phyloP scores from a whole-genome alignment of 1,140 invertebrate species.

The Thrips palmi region DNA sequence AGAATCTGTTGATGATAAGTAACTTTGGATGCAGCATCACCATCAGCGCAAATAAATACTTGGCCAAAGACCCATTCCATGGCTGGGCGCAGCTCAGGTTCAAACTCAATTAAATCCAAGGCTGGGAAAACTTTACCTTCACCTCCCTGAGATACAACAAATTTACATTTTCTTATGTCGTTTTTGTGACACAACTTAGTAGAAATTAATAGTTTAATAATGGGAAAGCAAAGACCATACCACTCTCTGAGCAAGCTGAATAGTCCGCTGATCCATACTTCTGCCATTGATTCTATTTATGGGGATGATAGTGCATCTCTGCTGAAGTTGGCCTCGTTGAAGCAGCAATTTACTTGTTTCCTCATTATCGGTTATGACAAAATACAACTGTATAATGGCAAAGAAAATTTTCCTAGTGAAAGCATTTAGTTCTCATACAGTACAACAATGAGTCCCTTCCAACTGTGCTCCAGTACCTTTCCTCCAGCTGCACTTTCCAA shows the following conservation, averaged over 20 bases:
- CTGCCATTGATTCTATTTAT: constrained; percentile 68
- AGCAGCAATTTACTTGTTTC: constrained; percentile 67
- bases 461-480: too few species aligned
- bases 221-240: too few species aligned
- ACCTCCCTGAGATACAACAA: constrained; percentile 31
- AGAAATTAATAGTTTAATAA: constrained; percentile 1
- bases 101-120: constrained; percentile 63
- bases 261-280: constrained; percentile 34
- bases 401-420: constrained; percentile 5
- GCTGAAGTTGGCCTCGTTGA: constrained; percentile 57
- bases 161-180: not conserved
- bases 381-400: constrained; percentile 56
- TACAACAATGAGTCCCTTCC: too few species aligned
- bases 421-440: not conserved
- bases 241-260: constrained; percentile 51
- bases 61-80: constrained; percentile 83
- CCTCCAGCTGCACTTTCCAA: constrained; percentile 75
- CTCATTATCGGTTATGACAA: constrained; percentile 81
- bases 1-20: constrained; percentile 58
- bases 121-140: constrained; percentile 67
- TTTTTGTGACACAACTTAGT: not conserved
- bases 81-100: constrained; percentile 44
- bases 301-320: constrained; percentile 74
- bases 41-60: constrained; percentile 64
- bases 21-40: constrained; percentile 58